Percentiles rank a stretch among this genome's conserved stretches.
Evolutionary conservation across 1,140 invertebrate species (phyloP).

Genomic region (Hylaeus volcanicus): DNA sequence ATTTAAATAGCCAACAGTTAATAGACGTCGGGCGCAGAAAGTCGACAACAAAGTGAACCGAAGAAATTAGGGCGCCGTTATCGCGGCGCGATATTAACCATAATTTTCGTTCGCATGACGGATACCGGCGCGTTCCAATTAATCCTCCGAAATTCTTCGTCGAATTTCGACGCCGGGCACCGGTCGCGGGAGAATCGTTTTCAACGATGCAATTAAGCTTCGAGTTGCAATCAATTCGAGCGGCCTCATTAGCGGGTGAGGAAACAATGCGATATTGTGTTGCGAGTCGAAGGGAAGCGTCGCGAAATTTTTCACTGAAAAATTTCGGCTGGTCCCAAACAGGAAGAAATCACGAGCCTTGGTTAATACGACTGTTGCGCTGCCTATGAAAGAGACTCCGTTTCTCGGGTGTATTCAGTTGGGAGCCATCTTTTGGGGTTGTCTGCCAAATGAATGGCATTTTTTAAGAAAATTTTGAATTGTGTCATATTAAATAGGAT

Average conservation of each 20-base stretch:
- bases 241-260: conserved; percentile 23
- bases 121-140: neutral
- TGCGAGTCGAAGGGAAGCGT: too few species aligned
- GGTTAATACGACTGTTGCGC: conserved; percentile 11
- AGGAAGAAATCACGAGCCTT: neutral
- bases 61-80: neutral
- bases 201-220: conserved; percentile 31
- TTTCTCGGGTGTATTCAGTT: conserved; percentile 26
- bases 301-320: neutral
- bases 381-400: neutral
- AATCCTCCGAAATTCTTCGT: conserved; percentile 23
- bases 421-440: too few species aligned
- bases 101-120: neutral
- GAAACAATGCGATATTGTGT: conserved; percentile 31
- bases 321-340: neutral
- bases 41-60: neutral
- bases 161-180: neutral
- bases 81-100: neutral
- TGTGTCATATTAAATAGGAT: too few species aligned
- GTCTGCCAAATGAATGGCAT: too few species aligned
- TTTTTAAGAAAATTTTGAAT: too few species aligned
- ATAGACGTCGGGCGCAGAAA: neutral
- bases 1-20: neutral
- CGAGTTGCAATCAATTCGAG: conserved; percentile 29
- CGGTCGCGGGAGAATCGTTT: neutral